phyloP scores from a whole-genome alignment of 2,797 vertebrate genomes.

The Benthosema pterotum region DNA sequence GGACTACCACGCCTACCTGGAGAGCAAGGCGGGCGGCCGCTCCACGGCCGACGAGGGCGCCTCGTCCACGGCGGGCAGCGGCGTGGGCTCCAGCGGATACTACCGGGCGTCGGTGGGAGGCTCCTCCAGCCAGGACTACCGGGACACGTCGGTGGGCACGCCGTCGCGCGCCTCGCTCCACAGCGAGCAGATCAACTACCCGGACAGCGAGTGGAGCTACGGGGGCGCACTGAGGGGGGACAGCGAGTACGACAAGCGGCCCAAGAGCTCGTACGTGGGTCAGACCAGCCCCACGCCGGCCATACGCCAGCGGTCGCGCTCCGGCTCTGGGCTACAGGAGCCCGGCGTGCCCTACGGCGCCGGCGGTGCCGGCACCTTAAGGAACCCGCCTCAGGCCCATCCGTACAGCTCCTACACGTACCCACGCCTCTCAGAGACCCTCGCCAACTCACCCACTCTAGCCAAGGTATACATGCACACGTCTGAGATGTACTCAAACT shows the following conservation, averaged over 20 bases:
- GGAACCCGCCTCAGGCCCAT: constrained; percentile 89
- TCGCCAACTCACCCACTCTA: constrained; percentile 82
- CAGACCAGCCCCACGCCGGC: constrained; percentile 92
- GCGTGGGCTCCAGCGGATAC: constrained; percentile 85
- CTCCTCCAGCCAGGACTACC: constrained; percentile 90
- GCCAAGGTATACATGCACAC: constrained; percentile 87
- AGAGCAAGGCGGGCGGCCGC: constrained; percentile 85
- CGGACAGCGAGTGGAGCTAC: constrained; percentile 89
- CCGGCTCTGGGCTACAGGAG: constrained; percentile 95
- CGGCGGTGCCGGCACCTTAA: constrained; percentile 86
- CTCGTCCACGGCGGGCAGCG: constrained; percentile 84
- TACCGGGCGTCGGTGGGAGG: constrained; percentile 87
- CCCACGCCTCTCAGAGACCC: constrained; percentile 91
- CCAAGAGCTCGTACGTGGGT: constrained; percentile 92
- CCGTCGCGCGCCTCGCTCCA: constrained; percentile 87
- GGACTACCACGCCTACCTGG: constrained; percentile 89
- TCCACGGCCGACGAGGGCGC: constrained; percentile 81
- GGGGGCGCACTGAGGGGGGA: constrained; percentile 86
- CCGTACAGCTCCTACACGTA: constrained; percentile 97
- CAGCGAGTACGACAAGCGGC: constrained; percentile 89
- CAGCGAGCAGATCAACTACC: constrained; percentile 89
- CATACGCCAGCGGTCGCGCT: constrained; percentile 93
- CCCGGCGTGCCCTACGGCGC: constrained; percentile 88
- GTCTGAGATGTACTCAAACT: not conserved
- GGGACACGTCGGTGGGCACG: constrained; percentile 86